Base-by-base conservation (phyloP, 2,113 vertebrate species). In the Tricholaema leucomelas region DNA sequence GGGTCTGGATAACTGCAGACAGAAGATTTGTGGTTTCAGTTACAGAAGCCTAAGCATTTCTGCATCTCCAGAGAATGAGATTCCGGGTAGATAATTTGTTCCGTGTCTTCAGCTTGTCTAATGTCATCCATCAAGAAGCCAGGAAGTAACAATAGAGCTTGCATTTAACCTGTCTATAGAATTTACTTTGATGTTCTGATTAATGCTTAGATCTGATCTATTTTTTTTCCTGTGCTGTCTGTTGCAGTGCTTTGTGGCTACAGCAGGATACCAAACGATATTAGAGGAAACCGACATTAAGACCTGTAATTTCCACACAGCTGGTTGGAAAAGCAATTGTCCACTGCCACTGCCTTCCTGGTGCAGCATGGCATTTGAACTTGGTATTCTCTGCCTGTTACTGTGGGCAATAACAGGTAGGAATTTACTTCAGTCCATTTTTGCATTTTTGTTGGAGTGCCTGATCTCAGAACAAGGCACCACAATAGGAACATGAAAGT, bases 331-430 rank as follows among this genome's bases (percentile, higher is more conserved):
- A 60, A 79, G 58, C 7, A 12, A 61, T 63, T 72, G 33, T 59
- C n/a, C n/a, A 19, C 54, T 83, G 52, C n/a, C n/a, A 19, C 54
- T 83, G 52, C 61, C 82, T n/a, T 38, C 63, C 63, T 85, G 81
- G 75, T 72, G 36, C 84, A 88, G 58, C 90, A 97, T 97, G 97
- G 92, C 78, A 9, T 61, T 86, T 87, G 63, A 81, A 9, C 44
- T 74, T 38, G 66, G 63, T 67, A 14, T 85, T 86, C 30, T 85
- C 73, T 80, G 81, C 75, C 91, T 97, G 73, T 64, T 98, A 65
- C 69, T 97, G 10, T 88, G 91, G 69, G 66, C 94, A 48, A 15
- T 96, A 63, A 80, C 94, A 97, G 97, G 97, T 98, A 96, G 65
- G 97, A 78, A 19, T 81, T 86, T 36, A 38, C 61, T 84, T 33